A percentile compares a stretch with the other conserved stretches of the same genome.
Conservation (phyloP, 2,113 vertebrate species). For the Pelobates fuscus region DNA sequence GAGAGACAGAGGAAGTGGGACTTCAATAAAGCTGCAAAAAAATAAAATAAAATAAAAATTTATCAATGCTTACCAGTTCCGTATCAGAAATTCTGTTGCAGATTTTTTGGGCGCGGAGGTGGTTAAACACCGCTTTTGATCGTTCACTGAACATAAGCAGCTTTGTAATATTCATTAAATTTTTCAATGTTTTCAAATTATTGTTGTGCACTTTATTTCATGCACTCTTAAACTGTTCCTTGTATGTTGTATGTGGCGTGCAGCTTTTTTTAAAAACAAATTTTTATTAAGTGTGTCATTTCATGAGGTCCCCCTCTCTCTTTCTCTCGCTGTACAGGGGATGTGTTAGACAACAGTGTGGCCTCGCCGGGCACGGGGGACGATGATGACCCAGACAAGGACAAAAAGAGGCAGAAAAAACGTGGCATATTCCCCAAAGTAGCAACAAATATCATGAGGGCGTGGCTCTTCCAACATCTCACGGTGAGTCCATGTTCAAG, state of each 20-base stretch:
- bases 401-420: constrained; percentile 99
- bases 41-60: no score
- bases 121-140: no score
- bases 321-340: constrained; percentile 77
- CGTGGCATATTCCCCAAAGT: constrained; percentile 99
- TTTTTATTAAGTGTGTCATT: not conserved
- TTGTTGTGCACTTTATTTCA: not conserved
- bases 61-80: no score
- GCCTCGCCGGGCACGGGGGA: constrained; percentile 98
- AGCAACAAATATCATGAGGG: constrained; percentile 99
- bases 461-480: constrained; percentile 99
- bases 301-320: constrained; percentile 55
- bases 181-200: not conserved
- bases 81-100: no score
- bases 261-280: no score
- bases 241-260: not conserved
- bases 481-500: constrained; percentile 97
- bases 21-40: no score
- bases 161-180: not conserved
- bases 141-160: no score
- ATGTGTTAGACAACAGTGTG: constrained; percentile 98
- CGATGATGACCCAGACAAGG: constrained; percentile 97
- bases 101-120: no score
- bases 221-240: not conserved
- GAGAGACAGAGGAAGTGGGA: no score